Conservation (phyloP, 2,113 vertebrate species). For the Microtus oregoni region DNA sequence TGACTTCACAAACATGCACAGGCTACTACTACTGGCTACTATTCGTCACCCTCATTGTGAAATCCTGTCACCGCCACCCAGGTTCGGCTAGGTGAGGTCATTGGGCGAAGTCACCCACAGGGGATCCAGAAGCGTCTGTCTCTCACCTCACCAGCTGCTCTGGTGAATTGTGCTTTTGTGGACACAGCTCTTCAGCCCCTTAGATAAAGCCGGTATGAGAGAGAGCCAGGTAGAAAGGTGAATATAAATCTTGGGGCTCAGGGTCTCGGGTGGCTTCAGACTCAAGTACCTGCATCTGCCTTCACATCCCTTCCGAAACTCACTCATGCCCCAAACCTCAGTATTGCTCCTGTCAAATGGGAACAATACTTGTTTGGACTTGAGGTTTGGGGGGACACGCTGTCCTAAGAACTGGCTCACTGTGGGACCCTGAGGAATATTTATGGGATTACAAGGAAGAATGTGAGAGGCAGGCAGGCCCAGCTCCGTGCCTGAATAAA, state of each 20-base stretch:
- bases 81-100: not conserved
- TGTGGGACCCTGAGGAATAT: rapidly evolving
- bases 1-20: not conserved
- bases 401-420: not conserved
- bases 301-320: not conserved
- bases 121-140: rapidly evolving
- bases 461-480: not conserved
- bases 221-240: not conserved
- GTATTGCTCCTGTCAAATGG: not conserved
- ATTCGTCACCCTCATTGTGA: not conserved
- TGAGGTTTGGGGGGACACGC: too few species aligned
- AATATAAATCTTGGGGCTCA: not conserved
- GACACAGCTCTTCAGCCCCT: too few species aligned
- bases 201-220: not conserved
- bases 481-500: not conserved
- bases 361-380: not conserved
- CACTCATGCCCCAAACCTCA: not conserved
- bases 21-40: not conserved
- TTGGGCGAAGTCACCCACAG: not conserved
- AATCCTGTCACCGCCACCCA: rapidly evolving
- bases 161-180: not conserved
- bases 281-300: not conserved
- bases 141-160: not conserved
- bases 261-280: rapidly evolving
- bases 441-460: not conserved